phyloP scores from a whole-genome alignment of 1,140 invertebrate genomes.

The Brachionus calyciflorus region DNA sequence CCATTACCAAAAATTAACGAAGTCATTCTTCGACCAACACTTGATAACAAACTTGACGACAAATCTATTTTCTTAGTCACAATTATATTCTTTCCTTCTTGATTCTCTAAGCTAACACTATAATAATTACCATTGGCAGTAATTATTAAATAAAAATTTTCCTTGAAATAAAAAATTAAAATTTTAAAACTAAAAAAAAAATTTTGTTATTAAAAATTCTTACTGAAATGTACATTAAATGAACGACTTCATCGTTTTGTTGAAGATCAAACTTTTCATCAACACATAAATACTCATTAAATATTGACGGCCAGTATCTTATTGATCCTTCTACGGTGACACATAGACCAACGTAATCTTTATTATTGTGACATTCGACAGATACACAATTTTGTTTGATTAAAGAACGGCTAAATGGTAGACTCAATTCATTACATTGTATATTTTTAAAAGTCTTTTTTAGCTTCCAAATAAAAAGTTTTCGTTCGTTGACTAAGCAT shows the following conservation, averaged over 20 bases:
- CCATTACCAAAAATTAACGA: slow-evolving; percentile 28
- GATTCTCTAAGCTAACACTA: slow-evolving; percentile 7
- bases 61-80: slow-evolving; percentile 26
- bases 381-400: slow-evolving; percentile 43
- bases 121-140: slow-evolving; percentile 24
- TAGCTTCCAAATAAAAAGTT: slow-evolving; percentile 39
- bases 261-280: slow-evolving; percentile 30
- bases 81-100: slow-evolving; percentile 23
- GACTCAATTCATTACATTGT: slow-evolving; percentile 30
- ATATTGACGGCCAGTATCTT: slow-evolving; percentile 45
- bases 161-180: slow-evolving; percentile 11
- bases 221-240: slow-evolving; percentile 22
- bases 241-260: slow-evolving; percentile 12
- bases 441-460: slow-evolving; percentile 47
- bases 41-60: not conserved
- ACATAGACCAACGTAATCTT: slow-evolving; percentile 43
- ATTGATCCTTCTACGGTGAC: slow-evolving; percentile 25
- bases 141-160: slow-evolving; percentile 43
- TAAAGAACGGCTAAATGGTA: slow-evolving; percentile 22
- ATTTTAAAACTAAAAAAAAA: too few relatives aligned
- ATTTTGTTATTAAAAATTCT: not conserved
- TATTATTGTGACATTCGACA: slow-evolving; percentile 41
- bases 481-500: slow-evolving; percentile 27
- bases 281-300: slow-evolving; percentile 40
- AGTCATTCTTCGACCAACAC: slow-evolving; percentile 39